Evolutionary conservation across 2,888 invertebrate species (phyloP), one percentile per base, ranked within the genome.

Genomic region (Morpho helenor): DNA sequence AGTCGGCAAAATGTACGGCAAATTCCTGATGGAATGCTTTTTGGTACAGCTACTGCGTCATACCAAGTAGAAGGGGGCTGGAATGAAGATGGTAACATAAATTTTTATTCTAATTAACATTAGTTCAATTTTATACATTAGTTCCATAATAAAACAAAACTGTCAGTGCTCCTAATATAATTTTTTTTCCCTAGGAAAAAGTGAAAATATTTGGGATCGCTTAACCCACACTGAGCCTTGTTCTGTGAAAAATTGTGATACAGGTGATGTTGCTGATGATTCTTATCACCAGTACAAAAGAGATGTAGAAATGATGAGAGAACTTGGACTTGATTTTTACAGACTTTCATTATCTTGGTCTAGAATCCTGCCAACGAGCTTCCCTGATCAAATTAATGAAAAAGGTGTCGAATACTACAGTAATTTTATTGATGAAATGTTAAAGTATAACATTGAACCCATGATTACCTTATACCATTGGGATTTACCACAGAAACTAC

Each of bases 201-300:
- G 86, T 8, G 86, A 85, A 73, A 91, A 87, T 51, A 92, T 92
- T 53, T 93, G 93, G 93, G 94, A 94, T 75, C 81, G 72, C 57
- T 75, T 92, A 66, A 83, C 91, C 2, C 91, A 92, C 47, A 59
- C 41, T 31, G 52, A 63, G 7, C 70, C 89, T 0, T 91, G 91
- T 16, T 79, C 80, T 52, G 86, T 93, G 10, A 76, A 61, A 7
- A 89, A 92, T 68, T 72, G 83, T 44, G 85, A 88, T 23, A 92
- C 89, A 59, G 93, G 87, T 0, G 92, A 93, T 66, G 72, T 92
- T 6, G 84, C 92, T 1, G 82, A 91, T 41, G 92, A 94, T 65
- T 87, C 88, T 31, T 91, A 93, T 68, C 83, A 93, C 70, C 84
- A 85, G 65, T 92, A 90, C 68, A 81, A 88, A 66, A 90, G 92